These are phyloP conservation scores for Romanogobio albipinnatus DNA, from an alignment of 2,113 vertebrate species.

Conservation along the genomic window DNA sequence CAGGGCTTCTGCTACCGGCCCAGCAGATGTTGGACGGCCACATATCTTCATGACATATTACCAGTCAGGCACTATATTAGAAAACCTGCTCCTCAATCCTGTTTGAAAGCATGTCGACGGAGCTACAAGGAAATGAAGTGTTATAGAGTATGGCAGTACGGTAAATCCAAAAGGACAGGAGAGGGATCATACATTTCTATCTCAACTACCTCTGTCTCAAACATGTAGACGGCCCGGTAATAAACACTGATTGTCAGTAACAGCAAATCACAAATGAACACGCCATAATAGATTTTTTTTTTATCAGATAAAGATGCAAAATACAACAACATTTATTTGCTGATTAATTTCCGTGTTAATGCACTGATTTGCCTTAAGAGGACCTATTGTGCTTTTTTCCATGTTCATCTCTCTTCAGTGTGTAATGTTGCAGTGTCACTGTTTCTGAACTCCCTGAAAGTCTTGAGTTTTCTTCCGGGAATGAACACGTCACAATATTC, in stretches of 20 bases:
- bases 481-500: no score
- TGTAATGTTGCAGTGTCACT: no score
- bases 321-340: background rate
- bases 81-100: slow-evolving; percentile 22
- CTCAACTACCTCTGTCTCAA: background rate
- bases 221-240: background rate
- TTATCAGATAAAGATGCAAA: background rate
- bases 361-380: no score
- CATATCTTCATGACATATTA: slow-evolving; percentile 42
- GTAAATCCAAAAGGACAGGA: background rate
- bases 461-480: no score
- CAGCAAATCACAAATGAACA: background rate
- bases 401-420: no score
- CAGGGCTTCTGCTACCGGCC: slow-evolving; percentile 64
- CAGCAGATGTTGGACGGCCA: slow-evolving; percentile 69
- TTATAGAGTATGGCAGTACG: background rate
- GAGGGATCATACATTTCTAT: background rate
- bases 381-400: no score
- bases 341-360: background rate
- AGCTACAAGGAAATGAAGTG: background rate
- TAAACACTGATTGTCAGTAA: background rate
- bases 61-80: slow-evolving; percentile 43
- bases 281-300: background rate
- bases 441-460: no score
- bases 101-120: background rate